phyloP scores from a whole-genome alignment of 2,113 vertebrate species.

The Cnemophilus loriae region DNA sequence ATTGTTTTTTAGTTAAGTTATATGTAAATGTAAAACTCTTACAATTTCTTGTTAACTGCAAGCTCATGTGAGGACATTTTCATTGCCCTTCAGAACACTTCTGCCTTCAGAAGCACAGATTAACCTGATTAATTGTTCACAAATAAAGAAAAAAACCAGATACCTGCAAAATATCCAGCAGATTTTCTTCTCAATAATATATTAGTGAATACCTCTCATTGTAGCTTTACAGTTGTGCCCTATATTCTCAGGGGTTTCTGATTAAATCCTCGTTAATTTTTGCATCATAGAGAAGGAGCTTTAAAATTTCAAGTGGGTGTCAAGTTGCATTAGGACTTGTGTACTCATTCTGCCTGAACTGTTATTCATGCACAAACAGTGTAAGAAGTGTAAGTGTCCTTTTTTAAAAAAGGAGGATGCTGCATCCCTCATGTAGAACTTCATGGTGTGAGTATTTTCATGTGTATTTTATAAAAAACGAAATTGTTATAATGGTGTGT shows the following conservation, averaged over 20 bases:
- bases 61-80: background rate
- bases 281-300: background rate
- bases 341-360: background rate
- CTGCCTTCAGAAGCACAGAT: background rate
- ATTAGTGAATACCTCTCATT: background rate
- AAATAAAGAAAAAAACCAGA: background rate
- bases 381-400: background rate
- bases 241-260: background rate
- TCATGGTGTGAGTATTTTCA: background rate
- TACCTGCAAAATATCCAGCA: background rate
- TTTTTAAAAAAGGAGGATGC: background rate
- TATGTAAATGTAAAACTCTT: background rate
- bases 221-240: background rate
- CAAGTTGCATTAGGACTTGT: background rate
- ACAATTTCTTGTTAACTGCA: background rate
- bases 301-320: background rate
- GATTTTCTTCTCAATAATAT: background rate
- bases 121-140: background rate
- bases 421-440: background rate
- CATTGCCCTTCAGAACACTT: background rate
- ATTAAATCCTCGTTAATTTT: constrained; percentile 9
- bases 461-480: background rate
- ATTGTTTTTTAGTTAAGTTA: background rate
- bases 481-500: background rate
- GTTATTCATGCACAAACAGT: background rate